Base-by-base conservation (phyloP, 2,113 vertebrate genomes). In the Kobus ellipsiprymnus region DNA sequence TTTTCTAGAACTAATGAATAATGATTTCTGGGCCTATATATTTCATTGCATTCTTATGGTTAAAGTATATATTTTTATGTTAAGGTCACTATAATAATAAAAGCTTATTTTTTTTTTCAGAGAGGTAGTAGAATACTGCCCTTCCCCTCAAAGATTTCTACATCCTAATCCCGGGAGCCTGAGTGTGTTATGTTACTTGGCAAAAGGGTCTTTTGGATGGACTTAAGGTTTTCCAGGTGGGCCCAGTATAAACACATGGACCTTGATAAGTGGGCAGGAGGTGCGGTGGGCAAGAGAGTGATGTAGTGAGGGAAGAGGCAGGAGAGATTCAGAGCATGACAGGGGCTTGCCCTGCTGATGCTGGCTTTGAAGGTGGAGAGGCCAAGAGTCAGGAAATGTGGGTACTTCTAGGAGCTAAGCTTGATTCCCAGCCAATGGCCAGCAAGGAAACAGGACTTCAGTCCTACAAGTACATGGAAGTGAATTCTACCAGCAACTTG, bases 1-100 rank as follows among this genome's bases (percentile, higher is more conserved):
- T 93, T 97, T 86, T 88, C 64, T 97, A 98, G 23, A 97, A 94
- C 13, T 95, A 94, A 80, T 55, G 57, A 78, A 59, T 94, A 78
- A 50, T 30, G 48, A 78, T 94, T 59, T 88, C 62, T 90, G 87
- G 50, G 52, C n/a, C n/a, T n/a, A n/a, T 88, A 23, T 84, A 93
- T 67, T 88, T 96, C 27, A 93, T 90, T 96, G 33, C 25, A 88
- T 91, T 77, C 40, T 96, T 88, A 91, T 1, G 87, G 3, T 77
- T 91, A 57, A 74, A 86, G 29, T 60, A 36, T 46, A 64, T 62
- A 25, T 67, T 82, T 83, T 94, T 81, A 67, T 55, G 54, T 50
- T 87, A 62, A 64, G 33, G 19, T 83, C 55, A 84, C 60, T 90
- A 86, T 7, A 90, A 30, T 82, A 95, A 71, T 11, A 92, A 87